Conservation (phyloP, 2,888 invertebrate species). For the Julus scandinavius region DNA sequence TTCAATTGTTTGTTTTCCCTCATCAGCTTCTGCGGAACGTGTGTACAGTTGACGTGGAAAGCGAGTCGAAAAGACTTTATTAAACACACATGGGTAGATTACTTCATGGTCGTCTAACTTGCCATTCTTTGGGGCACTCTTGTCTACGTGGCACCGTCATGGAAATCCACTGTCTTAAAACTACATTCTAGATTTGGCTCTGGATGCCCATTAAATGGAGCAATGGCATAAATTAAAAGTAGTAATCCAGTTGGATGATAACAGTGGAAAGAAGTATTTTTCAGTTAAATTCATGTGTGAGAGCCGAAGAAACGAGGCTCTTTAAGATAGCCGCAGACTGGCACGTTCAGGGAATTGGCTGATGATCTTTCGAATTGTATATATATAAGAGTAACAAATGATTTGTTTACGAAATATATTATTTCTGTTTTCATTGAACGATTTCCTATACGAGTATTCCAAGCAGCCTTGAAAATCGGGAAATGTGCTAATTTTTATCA, state of each 20-base stretch:
- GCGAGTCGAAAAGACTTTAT: conserved; percentile 1
- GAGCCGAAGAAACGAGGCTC: too few species aligned
- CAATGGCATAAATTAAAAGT: background rate
- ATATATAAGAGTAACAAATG: too few species aligned
- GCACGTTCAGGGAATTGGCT: too few species aligned
- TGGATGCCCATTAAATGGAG: background rate
- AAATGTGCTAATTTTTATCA: too few species aligned
- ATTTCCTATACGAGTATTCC: too few species aligned
- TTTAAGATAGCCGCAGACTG: too few species aligned
- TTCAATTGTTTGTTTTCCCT: conserved; percentile 33
- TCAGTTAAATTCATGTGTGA: too few species aligned
- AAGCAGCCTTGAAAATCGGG: too few species aligned
- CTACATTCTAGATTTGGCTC: conserved; percentile 14
- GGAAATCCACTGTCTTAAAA: background rate
- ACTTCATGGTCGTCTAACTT: background rate
- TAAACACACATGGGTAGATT: conserved; percentile 33
- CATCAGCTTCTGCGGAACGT: conserved; percentile 17
- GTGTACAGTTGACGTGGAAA: background rate
- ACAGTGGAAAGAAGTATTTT: too few species aligned
- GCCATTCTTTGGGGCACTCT: background rate
- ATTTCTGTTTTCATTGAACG: too few species aligned
- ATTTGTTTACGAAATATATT: too few species aligned
- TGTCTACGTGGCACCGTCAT: background rate
- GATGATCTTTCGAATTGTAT: too few species aligned
- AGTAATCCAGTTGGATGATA: background rate